These are phyloP conservation scores for Paracyclopina nana DNA, from an alignment of 1,140 invertebrate species.

Conservation along the genomic window DNA sequence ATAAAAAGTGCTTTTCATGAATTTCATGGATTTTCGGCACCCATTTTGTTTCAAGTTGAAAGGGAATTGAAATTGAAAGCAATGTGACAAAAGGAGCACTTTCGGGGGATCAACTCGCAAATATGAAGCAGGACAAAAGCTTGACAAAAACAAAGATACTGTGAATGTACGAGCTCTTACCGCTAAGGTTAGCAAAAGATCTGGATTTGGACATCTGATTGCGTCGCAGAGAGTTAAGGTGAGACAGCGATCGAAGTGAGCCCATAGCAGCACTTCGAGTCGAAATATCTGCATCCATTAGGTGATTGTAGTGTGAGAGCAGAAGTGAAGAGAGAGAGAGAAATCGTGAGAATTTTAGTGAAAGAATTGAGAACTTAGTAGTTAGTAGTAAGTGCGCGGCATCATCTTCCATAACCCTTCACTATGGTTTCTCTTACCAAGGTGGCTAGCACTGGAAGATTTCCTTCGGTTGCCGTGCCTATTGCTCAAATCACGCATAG, in stretches of 20 bases:
- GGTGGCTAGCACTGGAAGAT: constrained; percentile 18
- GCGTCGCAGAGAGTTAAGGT: constrained; percentile 53
- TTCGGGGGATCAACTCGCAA: too few species aligned
- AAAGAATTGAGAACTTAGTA: background rate
- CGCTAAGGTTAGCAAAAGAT: constrained; percentile 79
- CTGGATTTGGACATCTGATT: constrained; percentile 42
- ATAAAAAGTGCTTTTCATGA: too few species aligned
- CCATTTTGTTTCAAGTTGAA: too few species aligned
- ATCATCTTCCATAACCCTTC: too few species aligned
- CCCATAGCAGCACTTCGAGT: constrained; percentile 24
- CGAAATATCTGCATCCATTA: background rate
- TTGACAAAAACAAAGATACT: too few species aligned
- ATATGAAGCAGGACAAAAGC: too few species aligned
- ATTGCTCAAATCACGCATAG: constrained; percentile 17
- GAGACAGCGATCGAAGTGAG: constrained; percentile 51
- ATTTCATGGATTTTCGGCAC: too few species aligned
- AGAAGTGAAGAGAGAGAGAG: background rate
- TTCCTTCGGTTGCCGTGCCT: constrained; percentile 17
- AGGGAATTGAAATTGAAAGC: too few species aligned
- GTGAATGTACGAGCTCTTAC: constrained; percentile 38
- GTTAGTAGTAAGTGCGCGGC: background rate
- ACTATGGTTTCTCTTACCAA: constrained; percentile 15
- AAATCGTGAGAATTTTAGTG: background rate
- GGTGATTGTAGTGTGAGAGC: background rate
- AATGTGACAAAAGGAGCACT: too few species aligned